Percentiles rank a stretch among this genome's conserved stretches.
Conservation (phyloP, 2,888 invertebrate genomes). For the Noctua comes region DNA sequence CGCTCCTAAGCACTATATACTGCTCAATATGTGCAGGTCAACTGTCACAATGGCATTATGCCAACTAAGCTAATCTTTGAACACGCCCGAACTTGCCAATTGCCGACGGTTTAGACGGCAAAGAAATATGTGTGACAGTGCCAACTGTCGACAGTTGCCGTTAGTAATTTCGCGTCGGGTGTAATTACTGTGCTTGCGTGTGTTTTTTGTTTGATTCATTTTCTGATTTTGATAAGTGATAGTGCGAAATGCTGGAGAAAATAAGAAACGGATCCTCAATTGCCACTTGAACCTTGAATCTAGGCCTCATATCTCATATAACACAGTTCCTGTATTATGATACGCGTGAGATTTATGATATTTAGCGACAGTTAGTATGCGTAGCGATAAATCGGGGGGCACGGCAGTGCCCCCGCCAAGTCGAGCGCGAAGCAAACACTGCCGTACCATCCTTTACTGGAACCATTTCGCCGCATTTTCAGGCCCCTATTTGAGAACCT, state of each 20-base stretch:
- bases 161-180: constrained; percentile 40
- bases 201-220: neutral
- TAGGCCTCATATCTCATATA: too few relatives aligned
- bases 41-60: constrained; percentile 73
- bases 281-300: too few relatives aligned
- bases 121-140: constrained; percentile 59
- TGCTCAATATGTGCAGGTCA: constrained; percentile 68
- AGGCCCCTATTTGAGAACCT: too few relatives aligned
- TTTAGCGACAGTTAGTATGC: too few relatives aligned
- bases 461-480: too few relatives aligned
- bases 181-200: constrained; percentile 35
- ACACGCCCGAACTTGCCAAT: constrained; percentile 74
- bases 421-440: too few relatives aligned
- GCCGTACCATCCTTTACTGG: too few relatives aligned
- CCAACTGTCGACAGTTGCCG: constrained; percentile 58
- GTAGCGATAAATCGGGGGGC: too few relatives aligned
- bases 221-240: neutral
- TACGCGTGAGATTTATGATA: too few relatives aligned
- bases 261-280: neutral
- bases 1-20: constrained; percentile 55
- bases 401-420: too few relatives aligned
- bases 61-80: constrained; percentile 77
- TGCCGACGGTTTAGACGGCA: constrained; percentile 65
- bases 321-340: too few relatives aligned
- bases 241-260: neutral